These are phyloP conservation scores for Bactericera cockerelli DNA, from an alignment of 1,140 invertebrate genomes.

Conservation along the genomic window DNA sequence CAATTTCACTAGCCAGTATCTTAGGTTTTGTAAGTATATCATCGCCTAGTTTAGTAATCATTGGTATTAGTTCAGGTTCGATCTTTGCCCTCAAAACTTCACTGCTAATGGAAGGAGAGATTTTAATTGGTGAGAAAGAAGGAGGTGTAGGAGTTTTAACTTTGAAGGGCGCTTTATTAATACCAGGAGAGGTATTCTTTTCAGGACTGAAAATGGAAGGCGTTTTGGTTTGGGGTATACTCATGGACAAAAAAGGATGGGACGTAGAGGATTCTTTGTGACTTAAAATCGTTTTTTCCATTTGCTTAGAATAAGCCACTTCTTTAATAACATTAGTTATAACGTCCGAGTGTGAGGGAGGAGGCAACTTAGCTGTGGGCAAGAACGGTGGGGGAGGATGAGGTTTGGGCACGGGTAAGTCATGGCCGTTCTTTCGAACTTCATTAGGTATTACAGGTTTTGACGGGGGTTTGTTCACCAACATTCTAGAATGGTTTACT, in stretches of 20 bases:
- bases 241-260: not conserved
- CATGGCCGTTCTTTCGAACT: slow-evolving; percentile 7
- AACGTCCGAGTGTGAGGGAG: slow-evolving; percentile 16
- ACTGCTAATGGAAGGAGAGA: slow-evolving; percentile 18
- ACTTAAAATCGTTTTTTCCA: slow-evolving; percentile 7
- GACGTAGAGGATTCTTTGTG: not conserved
- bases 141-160: slow-evolving; percentile 27
- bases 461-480: slow-evolving; percentile 7
- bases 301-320: slow-evolving; percentile 14
- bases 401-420: not conserved
- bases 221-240: not conserved
- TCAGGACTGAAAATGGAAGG: slow-evolving; percentile 36
- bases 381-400: not conserved
- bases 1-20: slow-evolving; percentile 24
- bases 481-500: slow-evolving; percentile 6
- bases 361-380: not conserved
- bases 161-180: slow-evolving; percentile 5
- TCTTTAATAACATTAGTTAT: slow-evolving; percentile 18
- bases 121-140: slow-evolving; percentile 21
- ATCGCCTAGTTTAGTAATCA: slow-evolving; percentile 30
- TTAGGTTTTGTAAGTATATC: slow-evolving; percentile 17
- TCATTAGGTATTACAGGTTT: not conserved
- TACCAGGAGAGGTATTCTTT: not conserved
- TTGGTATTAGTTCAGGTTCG: slow-evolving; percentile 29
- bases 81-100: slow-evolving; percentile 26